These are phyloP conservation scores for Trichomycterus rosablanca DNA, from an alignment of 2,113 vertebrate genomes.

Conservation along the genomic window DNA sequence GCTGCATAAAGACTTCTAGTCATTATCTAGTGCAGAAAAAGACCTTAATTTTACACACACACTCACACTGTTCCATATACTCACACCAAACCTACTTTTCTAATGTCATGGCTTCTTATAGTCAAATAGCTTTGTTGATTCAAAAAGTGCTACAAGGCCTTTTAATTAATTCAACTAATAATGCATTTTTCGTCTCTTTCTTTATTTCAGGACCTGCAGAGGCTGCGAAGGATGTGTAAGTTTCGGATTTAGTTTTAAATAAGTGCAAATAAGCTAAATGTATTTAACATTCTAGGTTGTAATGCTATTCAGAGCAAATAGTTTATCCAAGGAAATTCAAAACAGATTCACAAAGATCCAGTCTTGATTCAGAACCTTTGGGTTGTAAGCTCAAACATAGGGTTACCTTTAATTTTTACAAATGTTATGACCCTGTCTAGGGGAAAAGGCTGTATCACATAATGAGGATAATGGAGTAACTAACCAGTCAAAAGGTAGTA, in stretches of 20 bases:
- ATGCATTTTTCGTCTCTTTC: conserved; percentile 31
- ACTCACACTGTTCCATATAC: neutral
- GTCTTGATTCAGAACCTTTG: no score
- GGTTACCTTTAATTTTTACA: no score
- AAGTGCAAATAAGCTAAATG: neutral
- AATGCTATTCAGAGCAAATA: neutral
- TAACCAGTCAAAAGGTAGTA: no score
- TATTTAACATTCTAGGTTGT: neutral
- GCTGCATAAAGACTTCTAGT: conserved; percentile 5
- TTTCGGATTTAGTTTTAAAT: conserved; percentile 50
- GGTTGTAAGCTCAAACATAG: no score
- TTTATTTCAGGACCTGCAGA: conserved; percentile 76
- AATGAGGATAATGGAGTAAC: no score
- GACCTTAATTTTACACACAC: neutral
- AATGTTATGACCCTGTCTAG: no score
- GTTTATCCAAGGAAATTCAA: neutral
- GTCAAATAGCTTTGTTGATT: no score
- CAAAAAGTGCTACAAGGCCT: neutral
- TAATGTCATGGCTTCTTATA: neutral
- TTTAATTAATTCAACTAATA: conserved; percentile 2
- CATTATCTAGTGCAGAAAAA: neutral
- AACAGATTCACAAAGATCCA: no score
- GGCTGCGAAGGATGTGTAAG: conserved; percentile 87
- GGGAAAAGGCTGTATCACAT: no score
- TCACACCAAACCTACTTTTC: neutral